Evolutionary conservation across 2,113 vertebrate species (phyloP), one percentile per base, ranked within the genome.

Genomic region (Myanophis thanlyinensis): DNA sequence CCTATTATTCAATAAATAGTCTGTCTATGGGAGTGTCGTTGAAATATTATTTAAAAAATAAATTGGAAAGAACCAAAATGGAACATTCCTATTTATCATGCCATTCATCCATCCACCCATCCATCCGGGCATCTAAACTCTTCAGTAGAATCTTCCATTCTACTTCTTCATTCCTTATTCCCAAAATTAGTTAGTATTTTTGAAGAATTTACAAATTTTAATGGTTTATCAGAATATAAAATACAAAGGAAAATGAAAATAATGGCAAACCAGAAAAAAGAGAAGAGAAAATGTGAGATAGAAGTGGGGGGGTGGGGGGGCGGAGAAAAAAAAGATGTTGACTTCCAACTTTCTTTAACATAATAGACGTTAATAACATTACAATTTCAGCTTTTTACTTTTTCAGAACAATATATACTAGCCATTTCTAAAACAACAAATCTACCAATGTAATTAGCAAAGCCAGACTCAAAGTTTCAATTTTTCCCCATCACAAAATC

Each of bases 281-380:
- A n/a, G 27, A 62, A 67, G 12, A 67, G 4, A 67, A 67, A 67
- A n/a, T 15, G 62, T 15, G 30, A 12, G 12, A 15, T 67, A 67
- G 30, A 67, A n/a, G 12, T 12, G 3, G 30, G 30, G 0, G 0
- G 2, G 9, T 30, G 4, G 12, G 30, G 3, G 30, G 30, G 0
- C 0, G 2, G 9, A 62, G 4, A 5, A n/a, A 67, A 56, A n/a
- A n/a, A 67, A 67, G 30, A n/a, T 67, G 30, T 5, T 67, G 62
- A 67, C 13, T 67, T n/a, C 62, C 1, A 0, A n/a, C 4, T n/a
- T 12, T n/a, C 30, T 67, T 67, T 67, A 67, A 12, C 4, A 4
- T 0, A 67, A 12, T n/a, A 67, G 11, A 67, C n/a, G 1, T 67
- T 67, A 67, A 67, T n/a, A 67, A 67, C 4, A 5, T 67, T 67